phyloP scores from a whole-genome alignment of 64 coral and sea anemone species.

The Hydrozoanthus tunicans region DNA sequence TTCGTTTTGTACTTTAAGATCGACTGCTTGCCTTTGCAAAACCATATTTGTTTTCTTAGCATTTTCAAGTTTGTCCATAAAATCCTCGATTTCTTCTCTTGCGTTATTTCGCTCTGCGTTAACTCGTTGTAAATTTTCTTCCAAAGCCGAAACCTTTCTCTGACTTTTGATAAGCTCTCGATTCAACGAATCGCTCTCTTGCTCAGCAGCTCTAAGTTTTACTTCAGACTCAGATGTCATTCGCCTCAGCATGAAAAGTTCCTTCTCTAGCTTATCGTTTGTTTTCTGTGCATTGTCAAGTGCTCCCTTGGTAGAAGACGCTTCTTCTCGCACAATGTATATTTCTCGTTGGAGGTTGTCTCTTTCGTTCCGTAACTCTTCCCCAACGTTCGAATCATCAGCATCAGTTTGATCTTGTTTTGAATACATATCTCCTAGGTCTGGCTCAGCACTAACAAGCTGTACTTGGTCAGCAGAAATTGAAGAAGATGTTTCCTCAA shows the following conservation, averaged over 20 bases:
- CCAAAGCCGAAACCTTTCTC: constrained; percentile 75
- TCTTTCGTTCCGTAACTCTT: constrained; percentile 71
- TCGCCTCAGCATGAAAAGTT: constrained; percentile 73
- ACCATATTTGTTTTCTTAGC: constrained; percentile 71
- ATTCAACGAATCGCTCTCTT: constrained; percentile 95
- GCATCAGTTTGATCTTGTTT: constrained; percentile 78
- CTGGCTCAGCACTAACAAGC: constrained; percentile 83
- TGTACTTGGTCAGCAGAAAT: constrained; percentile 76
- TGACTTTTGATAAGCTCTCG: constrained; percentile 90
- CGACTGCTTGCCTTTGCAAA: constrained; percentile 68
- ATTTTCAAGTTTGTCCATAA: constrained; percentile 59
- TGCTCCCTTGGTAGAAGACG: constrained; percentile 53
- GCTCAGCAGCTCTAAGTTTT: constrained; percentile 73
- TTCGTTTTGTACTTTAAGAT: constrained; percentile 71
- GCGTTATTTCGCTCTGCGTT: constrained; percentile 70
- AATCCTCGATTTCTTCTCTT: constrained; percentile 72
- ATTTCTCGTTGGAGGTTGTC: constrained; percentile 77
- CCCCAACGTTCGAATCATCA: constrained; percentile 10
- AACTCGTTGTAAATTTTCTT: constrained; percentile 75
- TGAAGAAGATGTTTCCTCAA: constrained; percentile 70
- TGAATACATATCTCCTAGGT: constrained; percentile 82
- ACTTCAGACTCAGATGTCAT: constrained; percentile 75
- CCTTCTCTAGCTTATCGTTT: constrained; percentile 89
- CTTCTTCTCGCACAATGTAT: constrained; percentile 63
- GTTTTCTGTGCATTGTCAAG: constrained; percentile 63